Conservation (phyloP, 2,888 invertebrate genomes). For the Gortyna flavago region DNA sequence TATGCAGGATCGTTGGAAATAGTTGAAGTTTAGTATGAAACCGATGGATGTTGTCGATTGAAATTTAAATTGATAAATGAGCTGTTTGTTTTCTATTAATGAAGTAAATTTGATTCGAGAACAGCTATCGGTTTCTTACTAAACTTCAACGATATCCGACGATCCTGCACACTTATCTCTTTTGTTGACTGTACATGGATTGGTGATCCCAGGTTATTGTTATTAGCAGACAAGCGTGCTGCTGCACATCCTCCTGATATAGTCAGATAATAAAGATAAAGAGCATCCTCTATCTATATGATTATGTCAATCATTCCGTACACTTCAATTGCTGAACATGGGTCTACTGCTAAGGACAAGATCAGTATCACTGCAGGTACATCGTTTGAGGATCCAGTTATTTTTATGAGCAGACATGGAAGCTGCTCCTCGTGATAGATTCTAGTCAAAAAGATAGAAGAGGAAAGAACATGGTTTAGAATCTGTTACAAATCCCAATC, state of each 20-base stretch:
- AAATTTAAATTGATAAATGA: too few species aligned
- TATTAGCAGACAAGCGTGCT: not conserved
- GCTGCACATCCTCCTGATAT: constrained; percentile 1
- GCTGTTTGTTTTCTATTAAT: too few species aligned
- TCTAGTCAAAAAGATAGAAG: not conserved
- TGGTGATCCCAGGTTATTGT: constrained; percentile 20
- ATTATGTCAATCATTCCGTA: not conserved
- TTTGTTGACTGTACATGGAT: too few species aligned
- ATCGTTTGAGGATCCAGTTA: not conserved
- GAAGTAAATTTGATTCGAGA: too few species aligned
- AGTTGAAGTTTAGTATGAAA: too few species aligned
- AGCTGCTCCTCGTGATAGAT: not conserved
- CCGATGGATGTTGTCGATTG: too few species aligned
- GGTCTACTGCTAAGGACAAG: not conserved
- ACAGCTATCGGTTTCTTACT: too few species aligned
- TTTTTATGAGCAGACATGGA: constrained; percentile 2
- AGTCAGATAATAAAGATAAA: not conserved
- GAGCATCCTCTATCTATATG: not conserved
- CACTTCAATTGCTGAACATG: not conserved
- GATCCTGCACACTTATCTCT: too few species aligned
- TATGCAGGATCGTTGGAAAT: too few species aligned
- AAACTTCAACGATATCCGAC: too few species aligned
- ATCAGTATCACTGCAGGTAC: not conserved
- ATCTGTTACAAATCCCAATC: constrained; percentile 27
- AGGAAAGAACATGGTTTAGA: constrained; percentile 1